These are phyloP conservation scores for Erythrolamprus reginae DNA, from an alignment of 2,113 vertebrate species.

Conservation along the genomic window DNA sequence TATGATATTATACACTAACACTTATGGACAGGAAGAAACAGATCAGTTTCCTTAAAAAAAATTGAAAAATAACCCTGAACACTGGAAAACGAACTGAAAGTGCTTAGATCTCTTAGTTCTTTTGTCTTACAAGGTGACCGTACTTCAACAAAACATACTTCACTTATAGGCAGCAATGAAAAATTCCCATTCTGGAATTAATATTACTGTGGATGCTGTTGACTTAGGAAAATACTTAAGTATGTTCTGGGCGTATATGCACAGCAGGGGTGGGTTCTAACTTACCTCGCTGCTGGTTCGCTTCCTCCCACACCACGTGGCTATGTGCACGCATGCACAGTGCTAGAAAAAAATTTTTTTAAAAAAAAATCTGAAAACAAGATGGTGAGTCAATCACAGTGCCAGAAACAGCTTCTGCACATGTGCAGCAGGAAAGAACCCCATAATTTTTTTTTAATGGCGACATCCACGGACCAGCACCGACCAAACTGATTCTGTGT, in stretches of 20 bases:
- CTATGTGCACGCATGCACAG: too few relatives aligned
- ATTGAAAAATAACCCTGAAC: background rate
- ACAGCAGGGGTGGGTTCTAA: too few relatives aligned
- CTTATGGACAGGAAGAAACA: background rate
- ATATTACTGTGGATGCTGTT: background rate
- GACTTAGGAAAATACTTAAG: background rate
- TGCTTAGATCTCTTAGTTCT: background rate
- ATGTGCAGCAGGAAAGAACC: too few relatives aligned
- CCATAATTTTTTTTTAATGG: too few relatives aligned
- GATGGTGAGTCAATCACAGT: too few relatives aligned
- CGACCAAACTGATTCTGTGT: too few relatives aligned
- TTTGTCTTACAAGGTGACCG: background rate
- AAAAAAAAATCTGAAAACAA: too few relatives aligned
- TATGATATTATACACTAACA: background rate
- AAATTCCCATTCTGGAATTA: background rate
- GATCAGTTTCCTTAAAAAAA: background rate
- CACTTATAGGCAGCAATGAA: background rate
- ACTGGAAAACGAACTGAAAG: background rate
- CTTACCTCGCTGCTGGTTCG: too few relatives aligned
- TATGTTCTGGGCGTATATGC: background rate
- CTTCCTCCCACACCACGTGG: too few relatives aligned
- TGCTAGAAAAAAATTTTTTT: too few relatives aligned
- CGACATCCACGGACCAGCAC: too few relatives aligned
- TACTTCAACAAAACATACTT: background rate
- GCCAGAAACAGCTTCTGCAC: too few relatives aligned